Evolutionary conservation across 2,888 invertebrate genomes (phyloP), one percentile per base, ranked within the genome.

Genomic region (Nasonia oneida): DNA sequence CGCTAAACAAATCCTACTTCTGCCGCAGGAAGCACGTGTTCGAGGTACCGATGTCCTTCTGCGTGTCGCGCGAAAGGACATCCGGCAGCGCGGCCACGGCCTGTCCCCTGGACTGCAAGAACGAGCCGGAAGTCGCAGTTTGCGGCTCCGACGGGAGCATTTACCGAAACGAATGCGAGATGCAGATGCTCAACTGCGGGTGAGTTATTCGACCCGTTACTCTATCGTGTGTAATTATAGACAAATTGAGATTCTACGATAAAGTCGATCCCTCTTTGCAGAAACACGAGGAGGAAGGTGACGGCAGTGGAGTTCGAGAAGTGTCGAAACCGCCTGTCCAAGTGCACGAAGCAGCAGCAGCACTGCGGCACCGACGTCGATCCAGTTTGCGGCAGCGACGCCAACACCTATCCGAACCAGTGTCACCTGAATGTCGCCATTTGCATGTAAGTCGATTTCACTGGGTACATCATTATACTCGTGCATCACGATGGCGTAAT

Each of bases 71-170:
- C 91, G 97, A 97, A 91, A 94, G 97, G 84, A 96, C 96, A 0
- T 95, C 96, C 2, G 96, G 95, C 2, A 94, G 95, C 71, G 94
- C 95, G 0, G 93, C 94, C 86, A 93, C 94, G 39, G 94, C 94
- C 23, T 98, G 97, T 90, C 96, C 97, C 0, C 95, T 96, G 0
- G 96, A 96, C 89, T 98, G 98, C 91, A 94, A 94, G 15, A 95
- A 95, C n/a, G 96, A 96, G 91, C 95, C 95, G 87, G 96, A 96
- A 90, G 95, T 95, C 86, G 94, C 96, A 14, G 96, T 97, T 3
- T 98, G 98, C 90, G 98, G 98, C 5, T 97, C 97, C 1, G 98
- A 98, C 93, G 97, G 97, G 84, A 97, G 96, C 91, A 95, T 98
- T 86, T 98, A 98, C 94, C 95, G 96, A 88, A 98, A 96, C 90